Evolutionary conservation across 2,797 vertebrate genomes (phyloP).

Genomic region (Silurus lanzhouensis): DNA sequence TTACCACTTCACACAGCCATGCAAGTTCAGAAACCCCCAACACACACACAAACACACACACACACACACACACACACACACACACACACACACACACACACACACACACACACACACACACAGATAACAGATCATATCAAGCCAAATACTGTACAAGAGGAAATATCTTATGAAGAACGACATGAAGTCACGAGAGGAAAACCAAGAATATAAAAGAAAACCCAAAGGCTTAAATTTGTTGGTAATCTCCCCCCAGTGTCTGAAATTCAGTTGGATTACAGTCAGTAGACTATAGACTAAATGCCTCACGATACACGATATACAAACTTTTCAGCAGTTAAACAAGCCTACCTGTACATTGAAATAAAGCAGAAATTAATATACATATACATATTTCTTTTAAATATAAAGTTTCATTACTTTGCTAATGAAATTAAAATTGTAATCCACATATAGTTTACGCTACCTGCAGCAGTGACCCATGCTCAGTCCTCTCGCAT

Average conservation of each 20-base stretch:
- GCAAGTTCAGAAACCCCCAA: slow-evolving; percentile 28
- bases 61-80: slow-evolving; percentile 26
- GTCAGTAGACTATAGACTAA: slow-evolving; percentile 42
- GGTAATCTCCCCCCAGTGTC: background rate
- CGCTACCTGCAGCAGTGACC: slow-evolving; percentile 39
- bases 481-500: slow-evolving; percentile 2
- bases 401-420: background rate
- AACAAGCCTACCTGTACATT: background rate
- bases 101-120: slow-evolving; percentile 22
- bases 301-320: slow-evolving; percentile 18
- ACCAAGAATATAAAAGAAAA: background rate
- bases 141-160: slow-evolving; percentile 24
- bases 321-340: background rate
- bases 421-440: slow-evolving; percentile 1
- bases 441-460: slow-evolving; percentile 33
- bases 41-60: background rate
- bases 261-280: slow-evolving; percentile 44
- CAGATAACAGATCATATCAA: slow-evolving; percentile 44
- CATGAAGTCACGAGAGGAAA: slow-evolving; percentile 9
- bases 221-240: slow-evolving; percentile 7
- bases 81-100: slow-evolving; percentile 32
- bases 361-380: background rate
- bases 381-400: background rate
- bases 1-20: slow-evolving; percentile 44
- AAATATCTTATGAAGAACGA: slow-evolving; percentile 35